Conservation (phyloP, 2,888 invertebrate genomes). For the Agrochola litura region DNA sequence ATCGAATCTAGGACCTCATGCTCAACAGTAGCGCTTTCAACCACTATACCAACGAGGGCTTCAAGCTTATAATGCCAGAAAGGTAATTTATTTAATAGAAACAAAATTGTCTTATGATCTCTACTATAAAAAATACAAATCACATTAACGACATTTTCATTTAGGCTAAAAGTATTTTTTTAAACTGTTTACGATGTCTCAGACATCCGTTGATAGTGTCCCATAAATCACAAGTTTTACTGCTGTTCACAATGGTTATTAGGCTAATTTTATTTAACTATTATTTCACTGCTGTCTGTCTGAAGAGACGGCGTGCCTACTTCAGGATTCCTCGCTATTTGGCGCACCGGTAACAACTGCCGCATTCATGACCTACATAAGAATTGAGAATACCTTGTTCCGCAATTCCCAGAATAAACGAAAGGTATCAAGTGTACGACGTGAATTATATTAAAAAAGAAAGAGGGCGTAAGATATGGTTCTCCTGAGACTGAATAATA, state of each 20-base stretch:
- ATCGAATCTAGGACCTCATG: too few relatives aligned
- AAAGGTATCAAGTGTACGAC: slow-evolving; percentile 35
- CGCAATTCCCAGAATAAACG: slow-evolving; percentile 36
- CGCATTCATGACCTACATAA: slow-evolving; percentile 64
- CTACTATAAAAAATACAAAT: slow-evolving; percentile 14
- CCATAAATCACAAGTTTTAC: slow-evolving; percentile 75
- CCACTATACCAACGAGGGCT: too few relatives aligned
- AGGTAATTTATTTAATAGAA: background rate
- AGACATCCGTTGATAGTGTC: slow-evolving; percentile 65
- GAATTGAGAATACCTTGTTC: slow-evolving; percentile 48
- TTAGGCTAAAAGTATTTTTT: slow-evolving; percentile 50
- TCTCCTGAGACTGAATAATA: slow-evolving; percentile 32
- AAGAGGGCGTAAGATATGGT: slow-evolving; percentile 24
- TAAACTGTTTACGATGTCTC: slow-evolving; percentile 64
- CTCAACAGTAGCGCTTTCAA: background rate
- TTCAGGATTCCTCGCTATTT: slow-evolving; percentile 64
- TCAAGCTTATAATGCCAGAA: background rate
- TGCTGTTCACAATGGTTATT: slow-evolving; percentile 67
- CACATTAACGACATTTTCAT: slow-evolving; percentile 49
- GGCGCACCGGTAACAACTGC: slow-evolving; percentile 53
- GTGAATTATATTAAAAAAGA: slow-evolving; percentile 37
- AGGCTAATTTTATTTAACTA: slow-evolving; percentile 69
- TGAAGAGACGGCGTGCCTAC: slow-evolving; percentile 54
- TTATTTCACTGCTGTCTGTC: slow-evolving; percentile 71
- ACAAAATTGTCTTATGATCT: background rate